Base-by-base conservation (phyloP, 2,113 vertebrate species). In the Colinus virginianus region DNA sequence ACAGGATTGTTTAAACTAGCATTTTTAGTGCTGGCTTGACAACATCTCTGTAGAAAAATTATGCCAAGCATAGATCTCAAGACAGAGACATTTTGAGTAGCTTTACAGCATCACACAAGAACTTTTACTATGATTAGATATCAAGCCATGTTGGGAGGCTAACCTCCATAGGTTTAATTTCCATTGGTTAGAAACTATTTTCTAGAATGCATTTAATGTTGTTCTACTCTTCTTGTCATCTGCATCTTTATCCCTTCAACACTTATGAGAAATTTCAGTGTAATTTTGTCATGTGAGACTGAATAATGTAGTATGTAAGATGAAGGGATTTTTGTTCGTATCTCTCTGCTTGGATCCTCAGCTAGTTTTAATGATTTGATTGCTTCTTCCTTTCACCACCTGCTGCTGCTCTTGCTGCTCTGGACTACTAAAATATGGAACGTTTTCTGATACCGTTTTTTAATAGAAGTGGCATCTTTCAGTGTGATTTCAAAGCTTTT, bases 221-320 rank as follows among this genome's bases (percentile, higher is more conserved):
- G 30, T 4, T 67, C 21, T 8, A 9, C 21, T 63, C 42, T 34
- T 84, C 63, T 68, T 87, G n/a, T 77, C 40, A 58, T 36, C 71
- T 18, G 69, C n/a, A 48, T 68, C 61, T 77, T 88, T 90, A 66
- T 87, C 91, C 74, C 84, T 87, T 82, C 55, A 84, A 91, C 19
- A 43, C 12, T 3, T 64, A 62, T 34, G 42, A 55, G 51, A 49
- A 55, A 43, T 84, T 79, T 87, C 36, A n/a, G 28, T 3, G 13
- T 87, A 66, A 72, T 70, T 68, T 87, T 13, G 14, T 92, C 75
- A 23, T 78, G 53, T 36, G 75, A 72, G 45, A 42, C n/a, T 88
- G 72, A 87, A 68, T 86, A 74, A 66, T 4, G 5, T 1, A 48
- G 30, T 15, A 45, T 84, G 91, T 87, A 58, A 74, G 86, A 70